These are phyloP conservation scores for Rhadinocentrus ornatus DNA, from an alignment of 2,797 vertebrate genomes.

Conservation along the genomic window DNA sequence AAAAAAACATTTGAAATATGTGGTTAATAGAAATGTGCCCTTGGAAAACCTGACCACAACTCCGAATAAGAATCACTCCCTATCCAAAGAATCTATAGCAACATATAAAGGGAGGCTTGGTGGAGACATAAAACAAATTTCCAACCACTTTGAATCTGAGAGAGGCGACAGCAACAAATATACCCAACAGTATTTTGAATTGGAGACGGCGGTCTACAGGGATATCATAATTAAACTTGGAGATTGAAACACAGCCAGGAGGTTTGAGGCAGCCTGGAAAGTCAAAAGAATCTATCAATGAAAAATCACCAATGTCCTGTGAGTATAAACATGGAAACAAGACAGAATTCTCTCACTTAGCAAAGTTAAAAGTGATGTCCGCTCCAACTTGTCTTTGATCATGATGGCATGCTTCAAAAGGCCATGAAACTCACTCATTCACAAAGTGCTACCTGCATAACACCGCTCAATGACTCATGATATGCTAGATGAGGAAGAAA, in stretches of 20 bases:
- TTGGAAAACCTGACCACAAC: conserved; percentile 32
- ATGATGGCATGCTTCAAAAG: conserved; percentile 25
- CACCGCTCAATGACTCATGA: conserved; percentile 9
- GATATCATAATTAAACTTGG: conserved; percentile 17
- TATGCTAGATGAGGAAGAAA: conserved; percentile 36
- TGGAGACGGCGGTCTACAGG: conserved; percentile 11
- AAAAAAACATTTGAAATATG: neutral
- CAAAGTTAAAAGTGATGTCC: conserved; percentile 23
- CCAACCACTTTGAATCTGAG: conserved; percentile 26
- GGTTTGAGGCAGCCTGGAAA: conserved; percentile 17
- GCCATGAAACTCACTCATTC: conserved; percentile 11
- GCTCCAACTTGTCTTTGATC: conserved; percentile 45
- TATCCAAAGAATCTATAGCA: conserved; percentile 23
- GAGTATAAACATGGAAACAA: conserved; percentile 3
- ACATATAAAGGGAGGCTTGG: conserved; percentile 55
- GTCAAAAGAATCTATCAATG: conserved; percentile 27
- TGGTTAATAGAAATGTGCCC: neutral
- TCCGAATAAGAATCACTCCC: conserved; percentile 33
- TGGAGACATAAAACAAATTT: conserved; percentile 33
- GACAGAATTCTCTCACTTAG: conserved; percentile 30
- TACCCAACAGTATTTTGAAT: conserved; percentile 33
- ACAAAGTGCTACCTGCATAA: conserved; percentile 20
- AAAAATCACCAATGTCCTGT: conserved; percentile 35
- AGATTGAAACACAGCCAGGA: conserved; percentile 18
- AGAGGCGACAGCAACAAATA: conserved; percentile 36